Conservation (phyloP, 2,797 vertebrate species). For the Gadopsis bispinosus region DNA sequence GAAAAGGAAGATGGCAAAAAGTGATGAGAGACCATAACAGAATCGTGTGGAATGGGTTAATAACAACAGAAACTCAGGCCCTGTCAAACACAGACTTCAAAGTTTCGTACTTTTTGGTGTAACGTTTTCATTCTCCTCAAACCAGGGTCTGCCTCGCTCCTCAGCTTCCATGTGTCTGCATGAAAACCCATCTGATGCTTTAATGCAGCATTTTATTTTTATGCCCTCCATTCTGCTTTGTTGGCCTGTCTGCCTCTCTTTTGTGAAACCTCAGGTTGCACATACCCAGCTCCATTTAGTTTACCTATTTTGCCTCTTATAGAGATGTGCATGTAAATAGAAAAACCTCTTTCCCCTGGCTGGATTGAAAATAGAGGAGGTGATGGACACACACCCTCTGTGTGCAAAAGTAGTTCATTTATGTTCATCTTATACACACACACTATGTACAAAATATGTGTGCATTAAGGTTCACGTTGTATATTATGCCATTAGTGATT, state of each 20-base stretch:
- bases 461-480: neutral
- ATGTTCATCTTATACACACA: conserved; percentile 1
- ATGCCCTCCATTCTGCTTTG: conserved; percentile 27
- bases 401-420: neutral
- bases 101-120: neutral
- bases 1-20: conserved; percentile 4
- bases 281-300: conserved; percentile 34
- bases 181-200: conserved; percentile 44
- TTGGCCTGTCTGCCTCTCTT: conserved; percentile 27
- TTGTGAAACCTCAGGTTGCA: conserved; percentile 35
- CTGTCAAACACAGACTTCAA: conserved; percentile 39
- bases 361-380: conserved; percentile 10
- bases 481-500: conserved; percentile 1
- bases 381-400: neutral
- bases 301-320: conserved; percentile 13
- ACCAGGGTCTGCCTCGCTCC: conserved; percentile 21
- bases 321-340: conserved; percentile 24
- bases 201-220: conserved; percentile 31
- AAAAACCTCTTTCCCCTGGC: conserved; percentile 29
- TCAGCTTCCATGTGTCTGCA: conserved; percentile 32
- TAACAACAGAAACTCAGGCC: conserved; percentile 31
- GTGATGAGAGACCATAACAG: conserved; percentile 10
- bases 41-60: conserved; percentile 6
- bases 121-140: conserved; percentile 21
- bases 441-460: neutral